These are phyloP conservation scores for Archilochus colubris DNA, from an alignment of 2,113 vertebrate genomes.

Conservation along the genomic window DNA sequence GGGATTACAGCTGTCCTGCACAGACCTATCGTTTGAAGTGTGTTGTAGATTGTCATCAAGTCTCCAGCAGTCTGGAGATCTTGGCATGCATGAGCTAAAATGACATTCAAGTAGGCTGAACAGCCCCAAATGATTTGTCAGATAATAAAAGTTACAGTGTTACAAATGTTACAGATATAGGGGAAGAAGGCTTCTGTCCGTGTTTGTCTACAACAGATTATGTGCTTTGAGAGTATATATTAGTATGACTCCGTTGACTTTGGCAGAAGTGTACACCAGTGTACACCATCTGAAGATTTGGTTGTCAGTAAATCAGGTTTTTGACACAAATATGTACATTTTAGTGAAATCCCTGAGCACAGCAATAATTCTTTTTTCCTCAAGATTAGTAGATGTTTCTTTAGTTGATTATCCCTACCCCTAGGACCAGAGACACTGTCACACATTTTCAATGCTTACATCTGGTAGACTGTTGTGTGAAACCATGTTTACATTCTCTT, in stretches of 20 bases:
- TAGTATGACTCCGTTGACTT: not conserved
- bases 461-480: not conserved
- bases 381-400: not conserved
- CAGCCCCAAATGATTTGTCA: not conserved
- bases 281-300: not conserved
- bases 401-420: not conserved
- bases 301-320: not conserved
- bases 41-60: not conserved
- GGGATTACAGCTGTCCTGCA: not conserved
- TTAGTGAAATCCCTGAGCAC: not conserved
- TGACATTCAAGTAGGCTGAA: not conserved
- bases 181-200: not conserved
- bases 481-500: not conserved
- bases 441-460: not conserved
- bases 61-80: not conserved
- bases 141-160: not conserved
- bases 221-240: not conserved
- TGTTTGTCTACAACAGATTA: not conserved
- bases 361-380: not conserved
- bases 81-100: not conserved
- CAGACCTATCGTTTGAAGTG: not conserved
- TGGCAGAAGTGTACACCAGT: not conserved
- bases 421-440: not conserved
- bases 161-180: not conserved
- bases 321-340: not conserved